Evolutionary conservation across 1,140 invertebrate species (phyloP), one percentile per base, ranked within the genome.

Genomic region (Kradibia gibbosae): DNA sequence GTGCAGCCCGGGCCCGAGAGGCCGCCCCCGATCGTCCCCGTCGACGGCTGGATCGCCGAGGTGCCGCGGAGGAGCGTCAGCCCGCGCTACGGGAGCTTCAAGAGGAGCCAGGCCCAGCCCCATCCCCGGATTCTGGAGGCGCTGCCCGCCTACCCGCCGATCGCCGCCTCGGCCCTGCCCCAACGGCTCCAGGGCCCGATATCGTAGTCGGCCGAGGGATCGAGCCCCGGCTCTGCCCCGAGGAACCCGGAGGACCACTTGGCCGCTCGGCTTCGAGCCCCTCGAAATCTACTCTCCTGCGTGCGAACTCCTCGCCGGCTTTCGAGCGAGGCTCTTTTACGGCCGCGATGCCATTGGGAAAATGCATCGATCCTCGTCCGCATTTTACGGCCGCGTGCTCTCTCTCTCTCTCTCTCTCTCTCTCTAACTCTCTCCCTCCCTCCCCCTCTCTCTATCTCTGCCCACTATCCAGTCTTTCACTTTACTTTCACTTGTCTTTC

Each of bases 41-140:
- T 62, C 25, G 74, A 75, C 39, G 74, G 74, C 39, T 77, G 81
- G 81, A 45, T 73, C 4, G n/a, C 7, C n/a, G 67, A 65, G 17
- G 39, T 62, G 0, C 70, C 79, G 13, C 55, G 53, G 3, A 65
- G 65, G 15, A 28, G 3, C 25, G 36, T 7, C 17, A 65, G 45
- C 22, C 60, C 78, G 28, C 70, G 53, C 17, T 76, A 42, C 55
- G 36, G 73, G 22, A 25, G 22, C 28, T 34, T 48, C 42, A 53
- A 36, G 34, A 85, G 67, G 22, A 82, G 85, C 28, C 71, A 65
- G 7, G 22, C 25, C 0, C 71, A 53, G 22, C 81, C 55, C 1
- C 81, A 34, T 31, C 90, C 90, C 0, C 78, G 90, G 34, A 87
- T 91, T 36, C 79, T 91, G 67, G 88, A 91, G 82, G 90, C 90